Evolutionary conservation across 2,113 vertebrate species (phyloP).

Genomic region (Fulica atra): DNA sequence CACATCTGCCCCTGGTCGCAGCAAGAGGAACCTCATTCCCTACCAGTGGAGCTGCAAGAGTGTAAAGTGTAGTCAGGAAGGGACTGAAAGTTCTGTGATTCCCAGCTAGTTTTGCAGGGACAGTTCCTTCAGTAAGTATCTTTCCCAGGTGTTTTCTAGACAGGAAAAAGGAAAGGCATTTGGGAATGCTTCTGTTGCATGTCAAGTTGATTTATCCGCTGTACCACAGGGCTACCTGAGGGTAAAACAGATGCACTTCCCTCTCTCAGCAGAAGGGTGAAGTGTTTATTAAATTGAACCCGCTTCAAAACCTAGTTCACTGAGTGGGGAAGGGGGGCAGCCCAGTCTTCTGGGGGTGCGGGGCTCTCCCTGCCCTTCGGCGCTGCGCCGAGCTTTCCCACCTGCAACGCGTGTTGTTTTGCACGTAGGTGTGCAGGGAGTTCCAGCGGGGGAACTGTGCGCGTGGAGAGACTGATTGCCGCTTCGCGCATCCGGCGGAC

Average conservation of each 20-base stretch:
- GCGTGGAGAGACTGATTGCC: constrained; percentile 94
- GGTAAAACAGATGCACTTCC: background rate
- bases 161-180: background rate
- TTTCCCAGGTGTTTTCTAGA: background rate
- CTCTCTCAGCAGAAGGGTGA: background rate
- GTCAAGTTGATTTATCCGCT: background rate
- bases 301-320: background rate
- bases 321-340: background rate
- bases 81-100: background rate
- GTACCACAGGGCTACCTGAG: background rate
- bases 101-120: background rate
- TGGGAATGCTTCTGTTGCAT: background rate
- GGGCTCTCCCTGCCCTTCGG: background rate
- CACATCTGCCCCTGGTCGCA: background rate
- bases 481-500: constrained; percentile 94
- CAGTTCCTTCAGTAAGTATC: background rate
- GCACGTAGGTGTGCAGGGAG: constrained; percentile 90
- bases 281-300: background rate
- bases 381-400: rapidly evolving
- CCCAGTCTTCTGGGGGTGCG: background rate
- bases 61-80: constrained; percentile 11
- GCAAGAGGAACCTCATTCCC: background rate
- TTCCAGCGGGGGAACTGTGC: constrained; percentile 95
- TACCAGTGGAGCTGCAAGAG: background rate
- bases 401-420: constrained; percentile 61